Conservation (phyloP, 1,140 invertebrate species). For the Pentalonia nigronervosa region DNA sequence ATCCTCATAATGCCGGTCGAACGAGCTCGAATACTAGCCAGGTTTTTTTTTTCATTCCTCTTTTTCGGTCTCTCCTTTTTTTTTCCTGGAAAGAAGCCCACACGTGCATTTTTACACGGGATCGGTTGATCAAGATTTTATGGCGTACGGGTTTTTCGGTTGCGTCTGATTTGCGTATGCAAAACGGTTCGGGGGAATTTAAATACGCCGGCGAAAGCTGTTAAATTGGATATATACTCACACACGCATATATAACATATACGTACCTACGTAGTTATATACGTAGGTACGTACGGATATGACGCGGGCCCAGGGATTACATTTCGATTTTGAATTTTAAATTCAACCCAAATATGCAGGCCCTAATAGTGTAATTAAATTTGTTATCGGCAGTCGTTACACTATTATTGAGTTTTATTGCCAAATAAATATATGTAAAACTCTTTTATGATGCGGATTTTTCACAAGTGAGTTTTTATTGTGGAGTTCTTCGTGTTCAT, state of each 20-base stretch:
- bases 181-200: slow-evolving; percentile 32
- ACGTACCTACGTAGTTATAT: background rate
- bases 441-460: slow-evolving; percentile 20
- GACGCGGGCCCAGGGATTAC: background rate
- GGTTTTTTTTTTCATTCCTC: slow-evolving; percentile 2
- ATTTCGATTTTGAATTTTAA: slow-evolving; percentile 54
- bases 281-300: background rate
- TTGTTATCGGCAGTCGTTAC: slow-evolving; percentile 42
- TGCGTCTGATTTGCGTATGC: slow-evolving; percentile 47
- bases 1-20: slow-evolving; percentile 54
- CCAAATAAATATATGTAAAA: slow-evolving; percentile 30
- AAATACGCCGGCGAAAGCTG: slow-evolving; percentile 28
- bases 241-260: background rate
- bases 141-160: slow-evolving; percentile 48
- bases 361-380: slow-evolving; percentile 41
- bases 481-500: background rate
- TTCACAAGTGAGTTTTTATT: background rate
- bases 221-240: slow-evolving; percentile 10
- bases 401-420: slow-evolving; percentile 5
- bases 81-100: slow-evolving; percentile 51
- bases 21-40: slow-evolving; percentile 52
- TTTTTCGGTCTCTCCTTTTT: background rate
- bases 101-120: slow-evolving; percentile 47
- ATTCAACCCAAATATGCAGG: slow-evolving; percentile 29
- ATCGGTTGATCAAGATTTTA: slow-evolving; percentile 50